Evolutionary conservation across 1,140 invertebrate genomes (phyloP), one percentile per base, ranked within the genome.

Genomic region (Drosophila kanapiae): DNA sequence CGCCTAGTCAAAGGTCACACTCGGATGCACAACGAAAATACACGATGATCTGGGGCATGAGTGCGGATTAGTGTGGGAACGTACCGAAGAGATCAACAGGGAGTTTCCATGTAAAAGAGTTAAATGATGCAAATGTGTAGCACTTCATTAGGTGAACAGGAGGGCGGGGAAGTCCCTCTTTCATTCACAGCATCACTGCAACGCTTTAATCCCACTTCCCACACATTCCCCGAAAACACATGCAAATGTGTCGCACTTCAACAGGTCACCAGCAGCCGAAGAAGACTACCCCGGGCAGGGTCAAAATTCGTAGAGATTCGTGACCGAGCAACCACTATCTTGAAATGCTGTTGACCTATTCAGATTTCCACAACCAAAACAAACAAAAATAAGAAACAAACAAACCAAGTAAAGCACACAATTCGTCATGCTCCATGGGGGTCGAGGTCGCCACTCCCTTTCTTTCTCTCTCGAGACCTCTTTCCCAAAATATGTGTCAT

Each of bases 1-100:
- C 48, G 71, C 81, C 81, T 84, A 62, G 42, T 84, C 60, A 33
- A 84, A 48, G 49, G 62, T 80, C 78, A 84, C 80, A 83, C 60
- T 70, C 78, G 75, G 80, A 60, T 83, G 80, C 80, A 83, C 81
- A 60, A 37, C 35, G 29, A 75, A 67, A 77, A 49, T 49, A 56
- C 47, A 75, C 47, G 60, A 23, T 31, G 14, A 51, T 49, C 48
- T 29, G 27, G 48, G 13, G 18, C 53, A 58, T 78, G 75, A 23
- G 23, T 72, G 54, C 16, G 14, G 35, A 59, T 49, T 31, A 54
- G 18, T 43, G 61, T 70, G 67, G 67, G 67, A 70, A 56, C n/a
- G 8, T 2, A 23, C 23, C 23, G 3, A 23, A 9, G 4, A 27
- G 42, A 60, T 40, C 63, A 68, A 38, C 3, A 2, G 35, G 5